Percentiles rank a stretch among this genome's conserved stretches.
phyloP scores from a whole-genome alignment of 37 sponge, comb jelly and placozoan species.

The Cladorhizidae sp. region DNA sequence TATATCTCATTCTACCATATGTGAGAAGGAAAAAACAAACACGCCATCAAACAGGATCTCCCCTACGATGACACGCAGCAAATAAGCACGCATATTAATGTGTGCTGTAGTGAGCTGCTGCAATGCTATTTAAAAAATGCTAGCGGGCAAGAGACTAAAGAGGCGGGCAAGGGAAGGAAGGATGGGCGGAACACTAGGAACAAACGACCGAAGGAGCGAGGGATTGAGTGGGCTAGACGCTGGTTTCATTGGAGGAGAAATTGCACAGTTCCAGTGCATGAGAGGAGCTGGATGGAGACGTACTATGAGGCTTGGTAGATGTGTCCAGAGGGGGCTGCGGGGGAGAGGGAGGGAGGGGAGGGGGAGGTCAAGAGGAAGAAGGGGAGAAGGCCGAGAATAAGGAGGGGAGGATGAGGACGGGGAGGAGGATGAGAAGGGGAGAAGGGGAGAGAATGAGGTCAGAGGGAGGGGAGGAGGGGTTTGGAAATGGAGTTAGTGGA shows the following conservation, averaged over 20 bases:
- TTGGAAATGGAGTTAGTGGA: background rate
- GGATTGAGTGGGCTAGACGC: conserved; percentile 5
- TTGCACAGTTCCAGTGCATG: background rate
- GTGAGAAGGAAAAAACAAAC: too few relatives aligned
- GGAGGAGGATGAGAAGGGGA: background rate
- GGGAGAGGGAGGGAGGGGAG: background rate
- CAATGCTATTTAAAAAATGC: too few relatives aligned
- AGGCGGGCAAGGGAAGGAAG: too few relatives aligned
- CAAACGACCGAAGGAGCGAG: too few relatives aligned
- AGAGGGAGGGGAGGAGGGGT: background rate
- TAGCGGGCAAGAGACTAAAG: too few relatives aligned
- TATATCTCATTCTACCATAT: too few relatives aligned
- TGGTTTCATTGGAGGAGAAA: conserved; percentile 9
- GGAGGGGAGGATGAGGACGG: background rate
- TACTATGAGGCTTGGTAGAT: background rate
- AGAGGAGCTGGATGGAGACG: background rate
- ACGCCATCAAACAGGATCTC: too few relatives aligned
- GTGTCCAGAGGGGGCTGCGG: conserved; percentile 31
- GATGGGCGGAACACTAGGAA: too few relatives aligned
- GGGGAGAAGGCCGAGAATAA: background rate
- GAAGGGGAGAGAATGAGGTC: background rate
- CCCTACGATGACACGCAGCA: too few relatives aligned
- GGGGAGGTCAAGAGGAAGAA: background rate
- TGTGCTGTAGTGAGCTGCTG: too few relatives aligned
- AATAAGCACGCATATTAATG: too few relatives aligned